Evolutionary conservation across 92 coral and sea anemone genomes (phyloP).

Genomic region (Porites cylindrica): DNA sequence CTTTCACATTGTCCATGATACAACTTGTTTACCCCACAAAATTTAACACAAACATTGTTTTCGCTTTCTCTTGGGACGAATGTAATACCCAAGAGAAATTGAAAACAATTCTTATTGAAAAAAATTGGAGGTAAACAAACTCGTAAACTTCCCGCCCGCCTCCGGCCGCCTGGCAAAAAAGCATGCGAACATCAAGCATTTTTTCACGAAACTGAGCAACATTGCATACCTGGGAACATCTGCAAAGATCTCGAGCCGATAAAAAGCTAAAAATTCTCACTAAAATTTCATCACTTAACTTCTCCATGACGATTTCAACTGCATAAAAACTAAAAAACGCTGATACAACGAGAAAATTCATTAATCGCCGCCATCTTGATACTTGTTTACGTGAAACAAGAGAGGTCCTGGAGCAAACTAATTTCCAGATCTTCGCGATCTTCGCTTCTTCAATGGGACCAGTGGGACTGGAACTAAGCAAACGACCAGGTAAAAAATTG

Average conservation of each 20-base stretch:
- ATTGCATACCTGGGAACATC: constrained; percentile 82
- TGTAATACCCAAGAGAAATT: too few species aligned
- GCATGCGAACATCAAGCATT: not conserved
- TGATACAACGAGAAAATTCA: not conserved
- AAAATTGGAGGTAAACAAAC: too few species aligned
- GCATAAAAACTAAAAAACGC: not conserved
- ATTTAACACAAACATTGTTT: too few species aligned
- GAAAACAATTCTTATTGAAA: too few species aligned
- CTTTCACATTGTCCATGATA: too few species aligned
- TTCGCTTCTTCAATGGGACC: too few species aligned
- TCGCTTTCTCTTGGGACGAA: too few species aligned
- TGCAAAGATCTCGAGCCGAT: constrained; percentile 85
- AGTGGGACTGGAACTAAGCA: too few species aligned
- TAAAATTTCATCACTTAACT: constrained; percentile 87
- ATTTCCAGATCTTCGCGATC: not conserved
- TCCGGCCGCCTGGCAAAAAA: not conserved
- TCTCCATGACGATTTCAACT: constrained; percentile 30
- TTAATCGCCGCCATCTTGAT: not conserved
- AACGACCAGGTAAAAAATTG: too few species aligned
- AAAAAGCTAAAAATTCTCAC: constrained; percentile 83
- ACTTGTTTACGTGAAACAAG: constrained; percentile 15
- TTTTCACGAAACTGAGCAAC: not conserved
- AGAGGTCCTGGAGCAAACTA: constrained; percentile 12
- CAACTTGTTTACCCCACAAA: too few species aligned
- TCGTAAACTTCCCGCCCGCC: too few species aligned